These are phyloP conservation scores for Aix galericulata DNA, from an alignment of 2,113 vertebrate species.

Conservation along the genomic window DNA sequence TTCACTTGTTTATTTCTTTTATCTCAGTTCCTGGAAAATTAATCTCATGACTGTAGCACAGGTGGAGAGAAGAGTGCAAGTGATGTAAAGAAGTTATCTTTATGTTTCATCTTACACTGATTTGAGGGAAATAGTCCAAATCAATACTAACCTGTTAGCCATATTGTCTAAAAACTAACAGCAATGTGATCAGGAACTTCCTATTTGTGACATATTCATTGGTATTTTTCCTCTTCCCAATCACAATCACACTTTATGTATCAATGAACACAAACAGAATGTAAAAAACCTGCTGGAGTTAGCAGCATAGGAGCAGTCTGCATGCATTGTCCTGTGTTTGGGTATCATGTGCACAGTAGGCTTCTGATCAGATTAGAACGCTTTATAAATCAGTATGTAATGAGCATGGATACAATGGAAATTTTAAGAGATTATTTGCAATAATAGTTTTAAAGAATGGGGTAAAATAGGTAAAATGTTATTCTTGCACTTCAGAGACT, in stretches of 20 bases:
- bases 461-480: background rate
- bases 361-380: background rate
- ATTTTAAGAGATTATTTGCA: background rate
- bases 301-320: background rate
- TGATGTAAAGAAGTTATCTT: background rate
- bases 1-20: background rate
- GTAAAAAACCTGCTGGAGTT: background rate
- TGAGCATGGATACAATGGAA: background rate
- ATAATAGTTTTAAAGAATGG: background rate
- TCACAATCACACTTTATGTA: background rate
- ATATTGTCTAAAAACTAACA: background rate
- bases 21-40: background rate
- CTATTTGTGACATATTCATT: background rate
- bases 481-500: background rate
- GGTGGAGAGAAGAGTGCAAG: background rate
- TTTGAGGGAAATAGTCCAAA: background rate
- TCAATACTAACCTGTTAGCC: background rate
- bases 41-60: background rate
- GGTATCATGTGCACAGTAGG: background rate
- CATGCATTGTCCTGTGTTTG: background rate
- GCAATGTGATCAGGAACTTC: background rate
- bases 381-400: slow-evolving; percentile 4
- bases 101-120: background rate
- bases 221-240: background rate
- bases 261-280: background rate